These are phyloP conservation scores for Drosophila eohydei DNA, from an alignment of 2,888 invertebrate species.

Conservation along the genomic window DNA sequence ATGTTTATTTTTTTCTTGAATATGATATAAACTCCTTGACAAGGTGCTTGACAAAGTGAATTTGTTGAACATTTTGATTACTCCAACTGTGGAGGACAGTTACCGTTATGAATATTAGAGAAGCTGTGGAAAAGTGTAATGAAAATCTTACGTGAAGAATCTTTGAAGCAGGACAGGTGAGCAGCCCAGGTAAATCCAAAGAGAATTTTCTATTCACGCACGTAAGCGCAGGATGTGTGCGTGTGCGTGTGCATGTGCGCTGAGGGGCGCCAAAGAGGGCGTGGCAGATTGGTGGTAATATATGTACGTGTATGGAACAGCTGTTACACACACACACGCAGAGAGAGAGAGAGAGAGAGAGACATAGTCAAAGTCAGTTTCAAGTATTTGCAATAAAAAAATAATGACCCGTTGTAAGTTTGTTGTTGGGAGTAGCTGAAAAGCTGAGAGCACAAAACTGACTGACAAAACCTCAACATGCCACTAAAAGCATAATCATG, in stretches of 20 bases:
- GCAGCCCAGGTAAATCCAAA: constrained; percentile 23
- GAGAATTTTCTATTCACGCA: constrained; percentile 51
- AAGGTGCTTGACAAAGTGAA: constrained; percentile 5
- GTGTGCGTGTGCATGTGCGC: constrained; percentile 3
- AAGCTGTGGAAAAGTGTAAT: constrained; percentile 10
- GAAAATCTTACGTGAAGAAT: constrained; percentile 7
- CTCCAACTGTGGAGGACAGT: background rate
- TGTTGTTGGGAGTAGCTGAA: constrained; percentile 22
- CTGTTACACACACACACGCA: constrained; percentile 25
- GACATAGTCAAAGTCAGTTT: constrained; percentile 42
- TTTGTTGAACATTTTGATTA: background rate
- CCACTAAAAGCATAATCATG: constrained; percentile 80
- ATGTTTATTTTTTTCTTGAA: background rate
- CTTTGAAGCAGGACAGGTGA: constrained; percentile 2
- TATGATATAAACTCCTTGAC: background rate
- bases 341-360: constrained; percentile 11
- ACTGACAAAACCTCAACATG: constrained; percentile 79
- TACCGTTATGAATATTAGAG: constrained; percentile 12
- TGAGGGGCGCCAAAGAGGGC: background rate
- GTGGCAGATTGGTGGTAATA: background rate
- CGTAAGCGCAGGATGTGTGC: constrained; percentile 44
- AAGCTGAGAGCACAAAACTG: constrained; percentile 54
- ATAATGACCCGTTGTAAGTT: constrained; percentile 36
- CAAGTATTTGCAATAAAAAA: constrained; percentile 56
- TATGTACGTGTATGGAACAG: constrained; percentile 28